Evolutionary conservation across 2,113 vertebrate genomes (phyloP), one percentile per base, ranked within the genome.

Genomic region (Pimephales promelas): DNA sequence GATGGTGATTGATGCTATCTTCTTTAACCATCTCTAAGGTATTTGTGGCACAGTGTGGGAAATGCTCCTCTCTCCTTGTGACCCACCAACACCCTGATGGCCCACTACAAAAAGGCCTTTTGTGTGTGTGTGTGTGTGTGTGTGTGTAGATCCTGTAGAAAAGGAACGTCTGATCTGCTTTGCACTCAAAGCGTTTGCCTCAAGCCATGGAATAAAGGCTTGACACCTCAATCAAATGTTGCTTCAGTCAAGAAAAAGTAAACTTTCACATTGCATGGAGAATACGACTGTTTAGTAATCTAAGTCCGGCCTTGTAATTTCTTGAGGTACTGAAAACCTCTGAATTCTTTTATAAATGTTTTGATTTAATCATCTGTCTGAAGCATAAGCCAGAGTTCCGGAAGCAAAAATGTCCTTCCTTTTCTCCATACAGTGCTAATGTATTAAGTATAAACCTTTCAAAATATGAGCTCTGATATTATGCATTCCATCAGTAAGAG

Each of bases 161-260:
- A 83, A 74, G 43, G 59, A 45, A 40, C 57, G 45, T 78, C 18
- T 3, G 74, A 86, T 84, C 73, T 84, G 81, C 72, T 66, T 61
- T 81, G 34, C 77, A 66, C 22, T 70, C 34, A 79, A 90, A 88
- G 84, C 43, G 66, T 76, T 77, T 34, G 81, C 59, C 87, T 83
- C 77, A 78, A 90, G 87, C 86, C 70, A 31, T 34, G 71, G 57
- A 85, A 85, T 40, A 71, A 85, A 87, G 75, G 14, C 66, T 84
- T 80, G 79, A 86, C 84, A 84, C 81, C 84, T 85, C 70, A 82
- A 61, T 73, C 66, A 75, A 59, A 79, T 70, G 34, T 45, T 31
- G 26, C 87, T 90, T 61, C 78, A 73, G 66, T 56, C n/a, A 85
- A 83, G 56, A 79, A 77, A 76, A 52, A 84, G 54, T 77, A 22